Evolutionary conservation across 2,797 vertebrate genomes (phyloP).

Genomic region (Arrhamphus sclerolepis): DNA sequence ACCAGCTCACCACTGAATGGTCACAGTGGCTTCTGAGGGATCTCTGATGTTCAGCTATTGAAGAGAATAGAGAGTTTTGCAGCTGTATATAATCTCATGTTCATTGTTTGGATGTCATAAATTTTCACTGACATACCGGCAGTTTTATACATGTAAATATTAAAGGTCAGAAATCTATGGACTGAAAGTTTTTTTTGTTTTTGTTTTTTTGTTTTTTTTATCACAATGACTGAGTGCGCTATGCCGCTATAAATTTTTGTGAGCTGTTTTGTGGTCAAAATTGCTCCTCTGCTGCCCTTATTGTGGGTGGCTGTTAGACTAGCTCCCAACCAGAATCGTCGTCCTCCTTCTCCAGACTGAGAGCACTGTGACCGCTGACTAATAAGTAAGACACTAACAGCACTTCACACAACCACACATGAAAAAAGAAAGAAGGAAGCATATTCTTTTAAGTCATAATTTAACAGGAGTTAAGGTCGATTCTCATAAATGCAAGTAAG

Average conservation of each 20-base stretch:
- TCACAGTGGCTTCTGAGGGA: conserved; percentile 77
- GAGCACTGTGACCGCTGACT: too few species aligned
- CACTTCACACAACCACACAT: too few species aligned
- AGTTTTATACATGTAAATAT: conserved; percentile 5
- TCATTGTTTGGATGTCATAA: conserved; percentile 6
- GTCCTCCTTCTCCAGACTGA: too few species aligned
- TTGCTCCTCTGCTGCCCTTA: too few species aligned
- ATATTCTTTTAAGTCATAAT: too few species aligned
- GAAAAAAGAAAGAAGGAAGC: too few species aligned
- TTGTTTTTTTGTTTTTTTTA: conserved; percentile 29
- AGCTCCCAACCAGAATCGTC: too few species aligned
- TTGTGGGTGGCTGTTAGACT: too few species aligned
- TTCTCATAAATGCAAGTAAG: too few species aligned
- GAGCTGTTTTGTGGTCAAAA: too few species aligned
- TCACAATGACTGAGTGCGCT: conserved; percentile 17
- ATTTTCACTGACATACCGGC: conserved; percentile 4
- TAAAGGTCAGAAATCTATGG: neutral
- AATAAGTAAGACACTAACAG: too few species aligned
- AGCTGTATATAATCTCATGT: conserved; percentile 5
- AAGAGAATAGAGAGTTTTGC: conserved; percentile 35
- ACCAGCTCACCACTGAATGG: conserved; percentile 77
- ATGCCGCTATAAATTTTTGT: neutral
- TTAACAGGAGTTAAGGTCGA: neutral
- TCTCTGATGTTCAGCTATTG: conserved; percentile 53
- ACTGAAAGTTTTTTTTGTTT: too few species aligned